Conservation (phyloP, 35 echinoderm and acorn worm genomes). For the Nesometra sesokonis region DNA sequence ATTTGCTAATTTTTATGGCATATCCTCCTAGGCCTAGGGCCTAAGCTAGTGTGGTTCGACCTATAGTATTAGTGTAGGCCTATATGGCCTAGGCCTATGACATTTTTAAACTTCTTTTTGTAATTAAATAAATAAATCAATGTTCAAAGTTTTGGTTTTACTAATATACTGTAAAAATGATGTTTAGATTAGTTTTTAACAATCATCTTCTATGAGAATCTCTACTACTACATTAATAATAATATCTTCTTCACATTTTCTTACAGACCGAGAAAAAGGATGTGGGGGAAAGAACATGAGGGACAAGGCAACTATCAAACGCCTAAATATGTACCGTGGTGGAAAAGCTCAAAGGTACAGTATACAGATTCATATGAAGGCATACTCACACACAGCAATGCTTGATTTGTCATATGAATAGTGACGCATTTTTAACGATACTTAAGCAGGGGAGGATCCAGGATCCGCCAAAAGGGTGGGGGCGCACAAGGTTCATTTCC, state of each 20-base stretch:
- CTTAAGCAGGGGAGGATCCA: no score
- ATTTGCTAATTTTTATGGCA: no score
- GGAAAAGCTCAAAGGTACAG: conserved; percentile 45
- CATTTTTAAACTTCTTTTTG: no score
- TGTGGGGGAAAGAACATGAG: conserved; percentile 72
- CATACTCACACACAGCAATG: not conserved
- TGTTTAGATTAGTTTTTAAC: not conserved
- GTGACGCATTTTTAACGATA: not conserved
- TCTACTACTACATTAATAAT: not conserved
- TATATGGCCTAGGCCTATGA: not conserved
- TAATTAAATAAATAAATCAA: no score
- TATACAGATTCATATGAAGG: no score
- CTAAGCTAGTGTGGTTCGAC: no score
- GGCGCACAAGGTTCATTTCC: not conserved
- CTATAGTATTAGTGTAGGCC: no score
- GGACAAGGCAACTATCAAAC: conserved; percentile 66
- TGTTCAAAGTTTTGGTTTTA: no score
- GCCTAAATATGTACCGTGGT: conserved; percentile 67
- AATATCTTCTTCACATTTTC: conserved; percentile 3
- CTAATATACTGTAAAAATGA: not conserved
- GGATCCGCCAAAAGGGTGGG: not conserved
- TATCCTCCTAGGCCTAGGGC: no score
- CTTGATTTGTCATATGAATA: not conserved
- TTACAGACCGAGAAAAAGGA: conserved; percentile 57
- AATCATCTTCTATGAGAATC: not conserved